Evolutionary conservation across 1,140 invertebrate species (phyloP).

Genomic region (Drosophila orena): DNA sequence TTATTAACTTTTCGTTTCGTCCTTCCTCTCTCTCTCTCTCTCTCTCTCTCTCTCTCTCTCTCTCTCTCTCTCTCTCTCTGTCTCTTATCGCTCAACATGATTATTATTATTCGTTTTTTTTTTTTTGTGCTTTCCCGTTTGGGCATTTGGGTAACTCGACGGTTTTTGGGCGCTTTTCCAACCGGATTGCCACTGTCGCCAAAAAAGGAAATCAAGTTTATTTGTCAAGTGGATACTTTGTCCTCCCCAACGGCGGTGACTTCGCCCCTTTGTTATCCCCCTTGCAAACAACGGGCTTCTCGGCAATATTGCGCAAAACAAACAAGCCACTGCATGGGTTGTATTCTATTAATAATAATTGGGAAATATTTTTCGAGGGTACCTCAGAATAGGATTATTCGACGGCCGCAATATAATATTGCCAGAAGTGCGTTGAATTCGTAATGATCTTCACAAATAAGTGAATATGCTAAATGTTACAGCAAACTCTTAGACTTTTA

Average conservation of each 20-base stretch:
- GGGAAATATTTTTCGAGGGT: not conserved
- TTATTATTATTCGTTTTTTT: constrained; percentile 51
- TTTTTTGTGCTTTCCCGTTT: constrained; percentile 1
- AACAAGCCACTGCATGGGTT: constrained; percentile 1
- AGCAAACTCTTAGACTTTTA: not conserved
- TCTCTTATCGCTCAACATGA: constrained; percentile 45
- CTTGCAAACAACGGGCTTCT: not conserved
- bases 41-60: too few species aligned
- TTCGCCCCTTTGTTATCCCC: constrained; percentile 8
- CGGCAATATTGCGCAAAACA: not conserved
- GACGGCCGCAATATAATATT: not conserved
- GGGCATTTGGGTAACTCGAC: not conserved
- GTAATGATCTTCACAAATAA: not conserved
- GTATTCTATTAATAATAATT: constrained; percentile 8
- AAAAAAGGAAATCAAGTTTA: constrained; percentile 19
- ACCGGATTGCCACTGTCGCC: constrained; percentile 19
- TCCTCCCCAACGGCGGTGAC: not conserved
- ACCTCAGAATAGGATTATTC: not conserved
- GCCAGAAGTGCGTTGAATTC: not conserved
- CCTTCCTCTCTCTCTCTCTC: too few species aligned
- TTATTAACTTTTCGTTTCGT: constrained; percentile 69
- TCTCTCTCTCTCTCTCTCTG: too few species aligned
- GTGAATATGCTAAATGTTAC: too few species aligned
- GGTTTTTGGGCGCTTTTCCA: constrained; percentile 12
- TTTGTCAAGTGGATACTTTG: constrained; percentile 21